These are phyloP conservation scores for Sycophila sp. DNA, from an alignment of 1,140 invertebrate genomes.

Conservation along the genomic window DNA sequence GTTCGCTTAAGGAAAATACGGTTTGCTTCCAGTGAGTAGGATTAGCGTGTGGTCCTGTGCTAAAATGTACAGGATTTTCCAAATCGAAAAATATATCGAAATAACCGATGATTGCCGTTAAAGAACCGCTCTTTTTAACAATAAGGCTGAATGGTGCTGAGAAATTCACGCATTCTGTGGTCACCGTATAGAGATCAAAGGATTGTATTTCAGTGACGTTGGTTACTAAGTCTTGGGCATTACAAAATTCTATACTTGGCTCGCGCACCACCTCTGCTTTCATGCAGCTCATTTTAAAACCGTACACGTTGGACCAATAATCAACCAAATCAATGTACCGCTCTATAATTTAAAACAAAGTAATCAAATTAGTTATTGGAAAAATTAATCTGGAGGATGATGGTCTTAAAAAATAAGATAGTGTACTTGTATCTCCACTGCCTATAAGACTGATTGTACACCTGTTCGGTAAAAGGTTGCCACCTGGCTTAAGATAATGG, in stretches of 20 bases:
- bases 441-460: slow-evolving; percentile 90
- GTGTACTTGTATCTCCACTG: slow-evolving; percentile 85
- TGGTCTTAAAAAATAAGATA: no score
- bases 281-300: slow-evolving; percentile 96
- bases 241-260: slow-evolving; percentile 88
- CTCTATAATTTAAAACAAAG: slow-evolving; percentile 60
- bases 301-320: slow-evolving; percentile 97
- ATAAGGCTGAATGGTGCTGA: slow-evolving; percentile 79
- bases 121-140: slow-evolving; percentile 74
- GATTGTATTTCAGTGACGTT: slow-evolving; percentile 72
- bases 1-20: slow-evolving; percentile 87
- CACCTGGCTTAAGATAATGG: slow-evolving; percentile 85
- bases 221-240: slow-evolving; percentile 81
- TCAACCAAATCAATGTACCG: slow-evolving; percentile 78
- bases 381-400: no score
- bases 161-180: slow-evolving; percentile 84
- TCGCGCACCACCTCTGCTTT: slow-evolving; percentile 89
- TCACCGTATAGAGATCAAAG: slow-evolving; percentile 86
- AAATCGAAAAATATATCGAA: slow-evolving; percentile 92
- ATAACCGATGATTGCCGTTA: slow-evolving; percentile 92
- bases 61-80: slow-evolving; percentile 73
- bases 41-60: slow-evolving; percentile 78
- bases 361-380: slow-evolving; percentile 25
- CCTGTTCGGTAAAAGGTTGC: slow-evolving; percentile 87
- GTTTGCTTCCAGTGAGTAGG: slow-evolving; percentile 99